Base-by-base conservation (phyloP, 2,113 vertebrate species). In the Vombatus ursinus region DNA sequence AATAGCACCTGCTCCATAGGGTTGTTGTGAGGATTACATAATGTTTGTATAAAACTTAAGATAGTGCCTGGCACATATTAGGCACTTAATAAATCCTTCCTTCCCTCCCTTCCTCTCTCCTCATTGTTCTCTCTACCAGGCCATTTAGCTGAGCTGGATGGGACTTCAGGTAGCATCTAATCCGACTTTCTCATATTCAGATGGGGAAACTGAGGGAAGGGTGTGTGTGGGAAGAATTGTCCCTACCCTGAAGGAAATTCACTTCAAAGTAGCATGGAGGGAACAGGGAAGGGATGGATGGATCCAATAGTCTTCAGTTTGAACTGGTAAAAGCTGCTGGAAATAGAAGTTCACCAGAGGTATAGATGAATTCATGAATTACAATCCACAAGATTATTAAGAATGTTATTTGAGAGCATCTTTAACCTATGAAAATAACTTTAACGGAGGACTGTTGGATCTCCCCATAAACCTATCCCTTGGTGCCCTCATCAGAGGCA, bases 201-300 rank as follows among this genome's bases (percentile, higher is more conserved):
- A 77, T 77, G 68, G 37, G 37, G 14, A 77, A 77, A n/a, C 28
- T 31, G 61, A 37, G 49, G 44, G 10, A 37, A 91, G 37, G 19
- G 50, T 19, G 37, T 2, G 1, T 3, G 0, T 3, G 11, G 25
- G 0, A 50, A n/a, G 8, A 50, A 12, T 37, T 3, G 49, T 10
- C 49, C 31, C 50, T 6, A 19, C n/a, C 49, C 52, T 48, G 23
- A 0, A 0, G 14, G 37, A 19, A 44, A 25, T 48, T 25, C 0
- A 0, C 37, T 31, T 0, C 54, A 5, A 37, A 0, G 3, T 22
- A 2, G 28, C 1, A 4, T 28, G 89, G 89, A 16, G 26, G 3
- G 28, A 28, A 28, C 8, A 48, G 89, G 23, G 24, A 28, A 90
- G 28, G 19, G n/a, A 84, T 84, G 19, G 68, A 44, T 84, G n/a